Evolutionary conservation across 2,113 vertebrate genomes (phyloP), one percentile per base, ranked within the genome.

Genomic region (Sciurus niger): DNA sequence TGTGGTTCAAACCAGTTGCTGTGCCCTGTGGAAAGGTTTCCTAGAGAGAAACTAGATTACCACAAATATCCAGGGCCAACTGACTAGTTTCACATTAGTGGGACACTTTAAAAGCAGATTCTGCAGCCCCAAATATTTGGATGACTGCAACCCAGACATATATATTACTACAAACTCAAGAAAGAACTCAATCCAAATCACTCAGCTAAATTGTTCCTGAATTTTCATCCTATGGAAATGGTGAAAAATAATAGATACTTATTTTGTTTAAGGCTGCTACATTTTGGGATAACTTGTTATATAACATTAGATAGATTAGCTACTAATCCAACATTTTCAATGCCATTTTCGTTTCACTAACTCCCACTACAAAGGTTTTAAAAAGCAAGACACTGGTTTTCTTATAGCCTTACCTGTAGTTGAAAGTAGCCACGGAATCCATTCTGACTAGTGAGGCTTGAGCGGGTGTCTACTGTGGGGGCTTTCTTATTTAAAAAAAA

Each of bases 311-410:
- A 46, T 24, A 86, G 40, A 4, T 40, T 0, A 34, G 28, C 46
- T 85, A 58, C 30, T 84, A 74, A 93, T 2, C 24, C 22, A 70
- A 68, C 25, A 87, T 93, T 94, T 87, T 74, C 37, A 91, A 65
- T 14, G 43, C 14, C 14, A 63, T 93, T 95, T 24, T 89, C 22
- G 76, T 87, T 80, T 68, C 4, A 46, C 9, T 95, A 1, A 51
- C 18, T 82, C 28, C 67, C 51, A 76, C 55, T 60, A 32, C 30
- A 82, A 18, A 78, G n/a, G n/a, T 87, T 78, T 87, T 48, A 48
- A 58, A 93, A 85, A 87, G 53, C 32, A 95, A 88, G 65, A 65
- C 67, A 73, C 3, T 72, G 8, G 78, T 72, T 46, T 89, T 96
- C 30, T 86, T 86, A 79, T 77, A 84, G 76, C 18, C 43, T 78